Evolutionary conservation across 2,797 vertebrate genomes (phyloP), one percentile per base, ranked within the genome.

Genomic region (Trachurus trachurus): DNA sequence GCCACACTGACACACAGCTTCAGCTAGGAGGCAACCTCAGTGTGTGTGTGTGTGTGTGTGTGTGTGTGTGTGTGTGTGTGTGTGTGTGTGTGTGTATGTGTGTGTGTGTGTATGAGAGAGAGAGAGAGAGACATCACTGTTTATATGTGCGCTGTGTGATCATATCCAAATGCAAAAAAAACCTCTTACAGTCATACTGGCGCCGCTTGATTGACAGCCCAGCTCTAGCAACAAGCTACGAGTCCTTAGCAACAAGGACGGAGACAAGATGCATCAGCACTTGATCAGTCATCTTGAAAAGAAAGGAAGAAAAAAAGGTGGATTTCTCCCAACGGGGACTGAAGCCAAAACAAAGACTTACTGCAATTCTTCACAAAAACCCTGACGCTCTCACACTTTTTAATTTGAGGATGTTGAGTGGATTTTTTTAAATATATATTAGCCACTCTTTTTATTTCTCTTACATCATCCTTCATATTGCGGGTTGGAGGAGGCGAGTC

Each of bases 1-100:
- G 87, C 74, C 83, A 70, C 84, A 87, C 81, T 91, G 91, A 86
- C 90, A 93, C n/a, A n/a, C n/a, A 26, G 88, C 85, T 89, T 84
- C 78, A 86, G 90, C 90, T 93, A 82, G 81, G 74, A 92, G 92
- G 90, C 90, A 87, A 66, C 59, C 53, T 29, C 26, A 37, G 11
- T 17, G 56, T 42, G 52, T 71, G 72, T 58, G 54, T 21, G 45
- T 67, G 63, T 56, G 49, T 77, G 60, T 71, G 50, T 69, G 52
- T 67, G 47, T n/a, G 45, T 67, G 66, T 56, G 49, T 77, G 59
- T 71, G 50, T 69, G 52, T 67, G 42, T 57, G 49, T 68, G 66
- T 45, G 31, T 4, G 31, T 34, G 61, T 59, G 39, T 45, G 34
- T 47, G 15, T 19, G 44, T 7, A 12, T 8, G 26, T 4, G 31